phyloP scores from a whole-genome alignment of 1,140 invertebrate genomes.

The Nasonia giraulti region DNA sequence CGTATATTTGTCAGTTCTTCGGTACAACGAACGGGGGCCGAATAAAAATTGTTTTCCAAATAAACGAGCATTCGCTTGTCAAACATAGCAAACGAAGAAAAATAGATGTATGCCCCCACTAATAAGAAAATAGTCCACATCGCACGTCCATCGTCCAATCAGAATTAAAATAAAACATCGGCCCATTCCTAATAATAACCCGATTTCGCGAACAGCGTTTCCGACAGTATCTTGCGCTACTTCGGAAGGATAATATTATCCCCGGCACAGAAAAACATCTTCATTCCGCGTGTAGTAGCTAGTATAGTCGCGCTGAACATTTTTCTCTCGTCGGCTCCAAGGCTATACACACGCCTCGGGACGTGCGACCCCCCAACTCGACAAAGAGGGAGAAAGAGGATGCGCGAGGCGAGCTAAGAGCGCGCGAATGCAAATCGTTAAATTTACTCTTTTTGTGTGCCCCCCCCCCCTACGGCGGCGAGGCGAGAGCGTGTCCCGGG shows the following conservation, averaged over 20 bases:
- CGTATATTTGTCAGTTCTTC: too few species aligned
- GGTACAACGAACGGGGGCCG: too few species aligned
- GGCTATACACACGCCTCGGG: not conserved
- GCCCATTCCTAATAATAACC: not conserved
- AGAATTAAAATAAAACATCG: not conserved
- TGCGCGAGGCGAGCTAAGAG: not conserved
- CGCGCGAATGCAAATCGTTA: slow-evolving; percentile 39
- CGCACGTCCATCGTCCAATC: not conserved
- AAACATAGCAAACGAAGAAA: too few species aligned
- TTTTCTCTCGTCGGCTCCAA: not conserved
- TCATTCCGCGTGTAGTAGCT: not conserved
- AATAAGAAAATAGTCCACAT: not conserved
- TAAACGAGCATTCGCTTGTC: too few species aligned
- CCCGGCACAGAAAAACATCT: not conserved
- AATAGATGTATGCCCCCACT: too few species aligned
- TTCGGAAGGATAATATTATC: slow-evolving; percentile 27
- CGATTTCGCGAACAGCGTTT: not conserved
- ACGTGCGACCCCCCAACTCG: not conserved
- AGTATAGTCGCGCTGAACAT: not conserved
- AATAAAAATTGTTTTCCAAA: too few species aligned
- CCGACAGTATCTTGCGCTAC: not conserved
- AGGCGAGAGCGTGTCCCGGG: slow-evolving; percentile 2
- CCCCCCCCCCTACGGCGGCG: not conserved
- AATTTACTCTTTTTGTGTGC: slow-evolving; percentile 14
- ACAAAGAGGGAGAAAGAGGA: not conserved